phyloP scores from a whole-genome alignment of 1,140 invertebrate species.

The Eurosta solidaginis region DNA sequence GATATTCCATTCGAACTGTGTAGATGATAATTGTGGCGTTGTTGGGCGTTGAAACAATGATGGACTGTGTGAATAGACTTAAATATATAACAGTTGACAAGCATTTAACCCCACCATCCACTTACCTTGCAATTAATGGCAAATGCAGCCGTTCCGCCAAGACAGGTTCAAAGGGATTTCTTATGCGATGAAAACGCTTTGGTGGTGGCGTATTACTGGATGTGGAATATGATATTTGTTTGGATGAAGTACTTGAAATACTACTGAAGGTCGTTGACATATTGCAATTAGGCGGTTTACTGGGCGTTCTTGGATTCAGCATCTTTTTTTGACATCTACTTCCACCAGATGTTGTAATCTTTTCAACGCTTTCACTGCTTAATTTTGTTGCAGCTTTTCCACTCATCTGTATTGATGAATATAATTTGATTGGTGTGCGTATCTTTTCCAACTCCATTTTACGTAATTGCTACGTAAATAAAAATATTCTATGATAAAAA shows the following conservation, averaged over 20 bases:
- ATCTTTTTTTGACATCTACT: not conserved
- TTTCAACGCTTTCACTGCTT: not conserved
- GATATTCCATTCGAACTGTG: conserved; percentile 63
- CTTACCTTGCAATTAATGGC: conserved; percentile 56
- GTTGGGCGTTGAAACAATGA: conserved; percentile 49
- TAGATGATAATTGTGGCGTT: conserved; percentile 58
- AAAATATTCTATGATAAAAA: not conserved
- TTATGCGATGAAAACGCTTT: conserved; percentile 50
- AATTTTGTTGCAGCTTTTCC: not conserved
- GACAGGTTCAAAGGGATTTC: conserved; percentile 54
- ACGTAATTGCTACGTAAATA: not conserved
- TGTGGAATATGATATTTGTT: conserved; percentile 1
- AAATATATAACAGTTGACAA: not conserved
- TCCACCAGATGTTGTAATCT: not conserved
- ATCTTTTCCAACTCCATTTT: not conserved
- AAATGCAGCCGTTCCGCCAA: conserved; percentile 53
- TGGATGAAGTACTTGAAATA: not conserved
- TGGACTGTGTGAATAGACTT: conserved; percentile 40
- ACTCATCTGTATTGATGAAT: not conserved
- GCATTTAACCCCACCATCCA: not conserved
- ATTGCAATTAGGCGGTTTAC: not conserved
- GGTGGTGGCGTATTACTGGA: conserved; percentile 48
- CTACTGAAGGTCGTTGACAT: not conserved
- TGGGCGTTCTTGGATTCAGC: not conserved
- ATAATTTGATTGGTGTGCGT: not conserved